A percentile compares a stretch with the other conserved stretches of the same genome.
phyloP scores from a whole-genome alignment of 2,888 invertebrate genomes.

The Trichopria drosophilae region DNA sequence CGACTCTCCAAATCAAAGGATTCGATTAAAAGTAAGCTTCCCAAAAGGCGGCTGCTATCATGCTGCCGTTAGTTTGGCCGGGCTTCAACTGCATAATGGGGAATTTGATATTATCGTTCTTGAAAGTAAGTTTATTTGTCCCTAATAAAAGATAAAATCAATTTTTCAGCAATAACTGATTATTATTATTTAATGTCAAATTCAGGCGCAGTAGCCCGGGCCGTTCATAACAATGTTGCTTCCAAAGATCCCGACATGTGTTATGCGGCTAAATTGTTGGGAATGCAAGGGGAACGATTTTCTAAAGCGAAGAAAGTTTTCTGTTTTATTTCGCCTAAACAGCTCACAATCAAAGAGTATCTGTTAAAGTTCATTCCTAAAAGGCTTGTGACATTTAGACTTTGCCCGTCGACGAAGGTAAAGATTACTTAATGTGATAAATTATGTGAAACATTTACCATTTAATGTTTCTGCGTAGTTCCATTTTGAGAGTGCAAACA shows the following conservation, averaged over 20 bases:
- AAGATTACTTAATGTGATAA: constrained; percentile 18
- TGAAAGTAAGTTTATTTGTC: constrained; percentile 67
- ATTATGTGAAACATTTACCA: constrained; percentile 3
- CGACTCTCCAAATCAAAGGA: constrained; percentile 77
- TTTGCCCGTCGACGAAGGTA: constrained; percentile 93
- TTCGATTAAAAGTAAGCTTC: constrained; percentile 77
- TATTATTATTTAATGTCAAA: not conserved
- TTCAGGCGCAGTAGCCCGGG: constrained; percentile 75
- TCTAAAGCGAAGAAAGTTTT: constrained; percentile 84
- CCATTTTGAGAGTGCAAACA: constrained; percentile 65
- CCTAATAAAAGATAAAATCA: not conserved
- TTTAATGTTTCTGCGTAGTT: constrained; percentile 62
- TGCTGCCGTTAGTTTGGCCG: constrained; percentile 76
- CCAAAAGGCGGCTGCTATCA: constrained; percentile 80
- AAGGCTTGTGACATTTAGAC: constrained; percentile 84
- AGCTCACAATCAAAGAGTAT: constrained; percentile 90
- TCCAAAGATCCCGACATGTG: constrained; percentile 83
- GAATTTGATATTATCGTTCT: constrained; percentile 91
- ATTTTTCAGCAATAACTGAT: constrained; percentile 8
- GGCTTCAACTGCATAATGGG: constrained; percentile 79
- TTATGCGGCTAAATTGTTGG: constrained; percentile 79
- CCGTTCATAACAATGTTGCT: constrained; percentile 84
- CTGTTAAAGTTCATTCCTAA: constrained; percentile 91
- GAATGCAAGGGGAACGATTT: constrained; percentile 63
- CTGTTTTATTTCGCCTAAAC: constrained; percentile 89